phyloP scores from a whole-genome alignment of 2,113 vertebrate genomes.

The Indicator maculatus region DNA sequence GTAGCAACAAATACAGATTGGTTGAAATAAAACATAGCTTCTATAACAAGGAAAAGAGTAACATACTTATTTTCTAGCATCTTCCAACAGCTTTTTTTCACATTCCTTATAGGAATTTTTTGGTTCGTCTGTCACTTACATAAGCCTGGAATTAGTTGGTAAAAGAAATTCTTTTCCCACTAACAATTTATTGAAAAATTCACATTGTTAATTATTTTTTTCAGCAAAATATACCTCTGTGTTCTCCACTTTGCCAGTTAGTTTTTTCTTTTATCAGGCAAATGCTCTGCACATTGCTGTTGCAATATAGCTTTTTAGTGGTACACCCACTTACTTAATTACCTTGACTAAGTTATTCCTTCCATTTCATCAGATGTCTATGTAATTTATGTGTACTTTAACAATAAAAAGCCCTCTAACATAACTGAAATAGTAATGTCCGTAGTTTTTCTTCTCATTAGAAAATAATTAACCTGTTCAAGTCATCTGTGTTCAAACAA shows the following conservation, averaged over 20 bases:
- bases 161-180: not conserved
- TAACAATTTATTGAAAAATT: not conserved
- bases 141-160: not conserved
- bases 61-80: not conserved
- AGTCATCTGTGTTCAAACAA: not conserved
- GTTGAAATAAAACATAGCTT: not conserved
- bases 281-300: not conserved
- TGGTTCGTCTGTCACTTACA: not conserved
- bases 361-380: not conserved
- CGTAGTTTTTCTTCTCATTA: not conserved
- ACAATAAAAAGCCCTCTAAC: not conserved
- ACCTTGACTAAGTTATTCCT: not conserved
- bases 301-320: not conserved
- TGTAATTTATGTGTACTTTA: not conserved
- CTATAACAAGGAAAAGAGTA: not conserved
- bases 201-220: not conserved
- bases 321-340: not conserved
- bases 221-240: not conserved
- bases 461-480: not conserved
- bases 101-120: not conserved
- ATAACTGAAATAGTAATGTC: not conserved
- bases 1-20: not conserved
- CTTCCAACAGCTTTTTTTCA: not conserved
- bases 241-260: not conserved
- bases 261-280: not conserved